Evolutionary conservation across 2,888 invertebrate genomes (phyloP).

Genomic region (Boloria selene): DNA sequence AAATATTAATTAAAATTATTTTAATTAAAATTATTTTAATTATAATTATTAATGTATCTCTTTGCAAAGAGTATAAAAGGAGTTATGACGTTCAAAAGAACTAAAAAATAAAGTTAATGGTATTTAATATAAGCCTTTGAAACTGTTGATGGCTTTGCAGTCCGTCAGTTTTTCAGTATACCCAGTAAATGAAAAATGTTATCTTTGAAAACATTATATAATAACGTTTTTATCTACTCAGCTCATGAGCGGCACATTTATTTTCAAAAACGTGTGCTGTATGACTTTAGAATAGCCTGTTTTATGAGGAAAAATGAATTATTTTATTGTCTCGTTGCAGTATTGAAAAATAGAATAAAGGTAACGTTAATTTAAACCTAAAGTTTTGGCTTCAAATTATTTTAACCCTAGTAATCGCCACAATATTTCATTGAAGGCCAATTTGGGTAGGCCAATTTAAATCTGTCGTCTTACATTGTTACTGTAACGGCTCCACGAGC

Average conservation of each 20-base stretch:
- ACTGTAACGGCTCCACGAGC: constrained; percentile 64
- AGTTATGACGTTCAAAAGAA: not conserved
- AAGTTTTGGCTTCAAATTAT: constrained; percentile 25
- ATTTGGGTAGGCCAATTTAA: constrained; percentile 64
- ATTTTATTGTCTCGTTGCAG: constrained; percentile 14
- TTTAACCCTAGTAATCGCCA: constrained; percentile 37
- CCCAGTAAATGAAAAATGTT: constrained; percentile 17
- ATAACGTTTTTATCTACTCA: constrained; percentile 32
- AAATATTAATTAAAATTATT: too few species aligned
- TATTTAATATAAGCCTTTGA: constrained; percentile 14
- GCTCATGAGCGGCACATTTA: constrained; percentile 25
- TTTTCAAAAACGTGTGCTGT: constrained; percentile 28
- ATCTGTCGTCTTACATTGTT: constrained; percentile 67
- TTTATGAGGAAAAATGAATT: constrained; percentile 17
- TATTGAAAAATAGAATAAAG: constrained; percentile 5
- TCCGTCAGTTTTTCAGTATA: constrained; percentile 14
- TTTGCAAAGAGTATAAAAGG: too few species aligned
- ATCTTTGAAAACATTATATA: constrained; percentile 27
- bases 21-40: too few species aligned
- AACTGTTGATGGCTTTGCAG: constrained; percentile 13
- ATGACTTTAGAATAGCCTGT: constrained; percentile 12
- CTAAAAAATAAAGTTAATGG: not conserved
- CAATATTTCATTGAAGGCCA: constrained; percentile 45
- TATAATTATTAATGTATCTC: too few species aligned
- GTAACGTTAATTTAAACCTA: constrained; percentile 11